A percentile compares a stretch with the other conserved stretches of the same genome.
Conservation (phyloP, 2,888 invertebrate genomes). For the Microplitis deprimator region DNA sequence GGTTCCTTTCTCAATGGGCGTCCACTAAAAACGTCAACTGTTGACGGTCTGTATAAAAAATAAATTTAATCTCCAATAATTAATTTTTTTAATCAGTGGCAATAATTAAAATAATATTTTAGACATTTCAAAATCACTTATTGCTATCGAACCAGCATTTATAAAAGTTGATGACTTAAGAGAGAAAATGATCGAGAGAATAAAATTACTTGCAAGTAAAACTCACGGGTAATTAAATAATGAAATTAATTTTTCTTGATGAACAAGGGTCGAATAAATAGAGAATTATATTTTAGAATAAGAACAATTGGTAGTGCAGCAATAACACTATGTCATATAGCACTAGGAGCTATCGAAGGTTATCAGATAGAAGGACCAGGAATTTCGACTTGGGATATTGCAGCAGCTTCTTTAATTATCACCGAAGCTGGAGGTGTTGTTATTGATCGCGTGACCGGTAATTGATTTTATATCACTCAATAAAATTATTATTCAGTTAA, state of each 20-base stretch:
- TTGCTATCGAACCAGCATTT: slow-evolving; percentile 66
- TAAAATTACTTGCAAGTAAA: slow-evolving; percentile 56
- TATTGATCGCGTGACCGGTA: slow-evolving; percentile 73
- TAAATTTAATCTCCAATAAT: not conserved
- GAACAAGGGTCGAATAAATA: slow-evolving; percentile 64
- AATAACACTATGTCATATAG: slow-evolving; percentile 81
- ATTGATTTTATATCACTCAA: slow-evolving; percentile 8
- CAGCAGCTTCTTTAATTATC: slow-evolving; percentile 82
- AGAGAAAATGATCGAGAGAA: slow-evolving; percentile 62
- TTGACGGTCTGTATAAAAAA: slow-evolving; percentile 68
- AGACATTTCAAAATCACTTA: slow-evolving; percentile 65
- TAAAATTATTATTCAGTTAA: not conserved
- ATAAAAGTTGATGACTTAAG: slow-evolving; percentile 61
- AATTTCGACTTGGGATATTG: slow-evolving; percentile 85
- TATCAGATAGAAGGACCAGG: slow-evolving; percentile 81
- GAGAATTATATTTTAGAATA: slow-evolving; percentile 68
- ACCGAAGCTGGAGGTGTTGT: slow-evolving; percentile 85
- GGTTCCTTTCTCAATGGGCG: slow-evolving; percentile 85
- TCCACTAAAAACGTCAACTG: slow-evolving; percentile 74
- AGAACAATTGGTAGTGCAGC: slow-evolving; percentile 84
- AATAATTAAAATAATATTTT: slow-evolving; percentile 25
- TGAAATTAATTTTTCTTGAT: slow-evolving; percentile 55
- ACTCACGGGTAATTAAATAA: slow-evolving; percentile 61
- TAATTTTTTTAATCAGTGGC: no score
- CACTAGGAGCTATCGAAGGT: slow-evolving; percentile 79